Evolutionary conservation across 2,888 invertebrate species (phyloP), one percentile per base, ranked within the genome.

Genomic region (Papilio protenor): DNA sequence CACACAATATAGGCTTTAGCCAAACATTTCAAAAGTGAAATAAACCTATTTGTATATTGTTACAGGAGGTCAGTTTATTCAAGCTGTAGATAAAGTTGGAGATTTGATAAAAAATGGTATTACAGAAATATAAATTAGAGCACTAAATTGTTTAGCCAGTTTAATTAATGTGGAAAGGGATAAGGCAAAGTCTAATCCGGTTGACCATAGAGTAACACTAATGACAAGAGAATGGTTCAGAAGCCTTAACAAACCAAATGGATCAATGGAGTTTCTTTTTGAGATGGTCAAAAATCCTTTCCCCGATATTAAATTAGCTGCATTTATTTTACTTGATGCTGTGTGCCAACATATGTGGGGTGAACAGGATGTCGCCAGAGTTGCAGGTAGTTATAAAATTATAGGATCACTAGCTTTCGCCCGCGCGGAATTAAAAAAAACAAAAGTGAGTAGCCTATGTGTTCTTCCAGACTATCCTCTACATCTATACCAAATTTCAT

Each of bases 291-390:
- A 96, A 80, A 97, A 97, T 90, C 98, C 98, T 11, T 98, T 98
- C 86, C 92, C 96, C 0, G 98, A 98, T 83, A 95, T 98, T 21
- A 96, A 96, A 86, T 87, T 96, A 78, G 96, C 97, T 21, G 96
- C 97, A 27, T 93, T 98, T 69, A 92, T 94, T 21, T 92, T 98
- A 49, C 89, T 98, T 69, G 95, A 95, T 82, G 95, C 96, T 0
- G 86, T 98, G 21, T 96, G 97, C 27, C 91, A 95, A 79, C 97
- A 97, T 86, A 91, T 93, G 1, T 99, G 98, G 98, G 98, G 98
- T 27, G 96, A 97, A 87, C 95, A 96, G 82, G 94, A 96, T 75
- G 96, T 98, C 55, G 96, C 96, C 81, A 92, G 95, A 81, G 96
- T 96, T 78, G 97, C 98, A 83, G 97, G 97, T 92, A 94, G 88